Evolutionary conservation across 2,888 invertebrate species (phyloP).

Genomic region (Thereva nobilitata): DNA sequence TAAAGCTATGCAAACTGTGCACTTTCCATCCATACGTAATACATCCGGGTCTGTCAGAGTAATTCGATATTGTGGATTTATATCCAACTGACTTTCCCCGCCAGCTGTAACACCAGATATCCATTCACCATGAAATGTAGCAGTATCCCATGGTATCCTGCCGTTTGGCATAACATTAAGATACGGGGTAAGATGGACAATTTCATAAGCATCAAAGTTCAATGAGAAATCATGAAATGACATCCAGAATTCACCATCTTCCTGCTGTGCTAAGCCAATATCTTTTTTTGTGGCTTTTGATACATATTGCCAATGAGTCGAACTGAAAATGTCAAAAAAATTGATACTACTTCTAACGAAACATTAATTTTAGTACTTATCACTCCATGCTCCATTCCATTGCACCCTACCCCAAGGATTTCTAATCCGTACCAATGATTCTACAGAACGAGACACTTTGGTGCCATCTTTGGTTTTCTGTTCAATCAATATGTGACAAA

Average conservation of each 20-base stretch:
- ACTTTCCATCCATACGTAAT: slow-evolving; percentile 76
- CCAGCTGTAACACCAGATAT: slow-evolving; percentile 83
- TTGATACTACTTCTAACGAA: no score
- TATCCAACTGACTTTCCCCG: slow-evolving; percentile 79
- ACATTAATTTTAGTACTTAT: slow-evolving; percentile 61
- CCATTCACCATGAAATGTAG: slow-evolving; percentile 88
- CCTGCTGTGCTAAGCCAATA: slow-evolving; percentile 79
- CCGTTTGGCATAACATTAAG: no score
- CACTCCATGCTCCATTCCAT: slow-evolving; percentile 90
- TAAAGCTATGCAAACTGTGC: slow-evolving; percentile 80
- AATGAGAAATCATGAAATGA: slow-evolving; percentile 79
- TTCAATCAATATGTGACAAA: slow-evolving; percentile 74
- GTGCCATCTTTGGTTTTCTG: no score
- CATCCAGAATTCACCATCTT: slow-evolving; percentile 96
- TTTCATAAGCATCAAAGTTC: slow-evolving; percentile 77
- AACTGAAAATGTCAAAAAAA: no score
- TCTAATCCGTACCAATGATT: slow-evolving; percentile 72
- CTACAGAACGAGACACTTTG: slow-evolving; percentile 60
- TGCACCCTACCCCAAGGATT: slow-evolving; percentile 92
- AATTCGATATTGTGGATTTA: slow-evolving; percentile 84
- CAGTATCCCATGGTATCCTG: slow-evolving; percentile 76
- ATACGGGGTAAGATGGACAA: slow-evolving; percentile 78
- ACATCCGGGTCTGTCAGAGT: slow-evolving; percentile 80
- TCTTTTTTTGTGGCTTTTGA: slow-evolving; percentile 78
- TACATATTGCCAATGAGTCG: slow-evolving; percentile 84